Percentiles rank a stretch among this genome's conserved stretches.
These are phyloP conservation scores for Ptilorrhoa leucosticta DNA, from an alignment of 2,113 vertebrate species.

Conservation along the genomic window DNA sequence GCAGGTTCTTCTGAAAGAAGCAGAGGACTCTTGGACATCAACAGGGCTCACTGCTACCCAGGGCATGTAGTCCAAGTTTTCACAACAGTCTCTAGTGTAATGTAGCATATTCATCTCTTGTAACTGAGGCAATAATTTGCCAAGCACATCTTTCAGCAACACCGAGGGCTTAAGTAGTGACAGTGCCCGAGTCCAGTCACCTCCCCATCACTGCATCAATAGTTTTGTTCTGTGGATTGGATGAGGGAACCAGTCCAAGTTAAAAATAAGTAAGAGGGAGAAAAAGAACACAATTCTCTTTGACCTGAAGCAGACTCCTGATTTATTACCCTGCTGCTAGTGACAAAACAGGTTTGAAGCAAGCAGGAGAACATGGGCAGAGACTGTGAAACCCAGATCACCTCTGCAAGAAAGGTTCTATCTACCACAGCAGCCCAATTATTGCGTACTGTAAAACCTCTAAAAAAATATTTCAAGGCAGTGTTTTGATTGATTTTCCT, in stretches of 20 bases:
- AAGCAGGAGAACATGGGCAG: not conserved
- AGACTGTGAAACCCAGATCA: not conserved
- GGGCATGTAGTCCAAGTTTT: not conserved
- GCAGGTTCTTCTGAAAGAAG: not conserved
- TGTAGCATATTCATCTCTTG: not conserved
- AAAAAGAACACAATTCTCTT: not conserved
- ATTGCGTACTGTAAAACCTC: not conserved
- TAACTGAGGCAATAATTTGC: not conserved
- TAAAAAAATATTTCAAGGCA: not conserved
- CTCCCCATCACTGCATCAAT: not conserved
- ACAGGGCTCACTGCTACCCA: not conserved
- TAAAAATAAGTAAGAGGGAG: not conserved
- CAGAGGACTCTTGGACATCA: not conserved
- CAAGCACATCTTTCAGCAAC: not conserved
- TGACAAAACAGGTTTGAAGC: not conserved
- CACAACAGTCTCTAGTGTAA: not conserved
- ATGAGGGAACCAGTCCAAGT: not conserved
- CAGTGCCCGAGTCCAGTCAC: not conserved
- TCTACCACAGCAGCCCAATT: not conserved
- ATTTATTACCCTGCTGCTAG: not conserved
- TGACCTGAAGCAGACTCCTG: not conserved
- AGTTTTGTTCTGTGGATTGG: not conserved
- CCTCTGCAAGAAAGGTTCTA: not conserved
- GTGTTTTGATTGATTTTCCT: constrained; percentile 2
- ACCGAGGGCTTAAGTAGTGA: not conserved